Conservation (phyloP, 2,797 vertebrate species). For the Sciurus carolinensis region DNA sequence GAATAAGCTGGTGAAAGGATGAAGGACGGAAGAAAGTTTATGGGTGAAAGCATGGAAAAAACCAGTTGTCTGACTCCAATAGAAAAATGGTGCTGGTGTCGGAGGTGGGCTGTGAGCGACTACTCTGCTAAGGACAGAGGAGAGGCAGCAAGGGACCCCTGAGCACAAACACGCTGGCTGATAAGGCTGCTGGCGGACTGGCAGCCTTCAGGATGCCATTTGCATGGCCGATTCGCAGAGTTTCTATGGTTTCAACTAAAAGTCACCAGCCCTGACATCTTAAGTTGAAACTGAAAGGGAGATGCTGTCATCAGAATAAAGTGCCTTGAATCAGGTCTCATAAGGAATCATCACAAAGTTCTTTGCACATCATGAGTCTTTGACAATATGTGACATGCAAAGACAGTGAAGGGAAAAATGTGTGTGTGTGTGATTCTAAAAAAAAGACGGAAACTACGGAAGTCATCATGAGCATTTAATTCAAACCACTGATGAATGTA, state of each 20-base stretch:
- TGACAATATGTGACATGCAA: neutral
- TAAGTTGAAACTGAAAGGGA: neutral
- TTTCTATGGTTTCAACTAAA: neutral
- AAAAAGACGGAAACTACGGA: conserved; percentile 23
- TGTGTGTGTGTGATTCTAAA: conserved; percentile 32
- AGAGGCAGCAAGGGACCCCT: neutral
- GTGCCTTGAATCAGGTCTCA: neutral
- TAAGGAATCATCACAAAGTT: neutral
- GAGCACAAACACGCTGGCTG: neutral
- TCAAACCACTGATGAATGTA: conserved; percentile 47
- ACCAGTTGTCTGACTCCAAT: neutral
- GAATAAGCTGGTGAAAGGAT: neutral
- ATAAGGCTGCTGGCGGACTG: neutral
- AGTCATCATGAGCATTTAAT: conserved; percentile 67
- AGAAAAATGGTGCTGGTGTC: neutral
- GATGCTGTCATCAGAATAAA: neutral
- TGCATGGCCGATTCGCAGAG: neutral
- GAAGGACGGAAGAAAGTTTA: neutral
- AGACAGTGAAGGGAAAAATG: neutral
- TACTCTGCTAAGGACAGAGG: neutral
- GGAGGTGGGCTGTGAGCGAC: neutral
- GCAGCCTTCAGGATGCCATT: neutral
- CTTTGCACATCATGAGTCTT: neutral
- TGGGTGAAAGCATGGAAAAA: neutral
- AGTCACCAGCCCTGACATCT: neutral